These are phyloP conservation scores for Polyommatus iphigenia DNA, from an alignment of 2,888 invertebrate genomes.

Conservation along the genomic window DNA sequence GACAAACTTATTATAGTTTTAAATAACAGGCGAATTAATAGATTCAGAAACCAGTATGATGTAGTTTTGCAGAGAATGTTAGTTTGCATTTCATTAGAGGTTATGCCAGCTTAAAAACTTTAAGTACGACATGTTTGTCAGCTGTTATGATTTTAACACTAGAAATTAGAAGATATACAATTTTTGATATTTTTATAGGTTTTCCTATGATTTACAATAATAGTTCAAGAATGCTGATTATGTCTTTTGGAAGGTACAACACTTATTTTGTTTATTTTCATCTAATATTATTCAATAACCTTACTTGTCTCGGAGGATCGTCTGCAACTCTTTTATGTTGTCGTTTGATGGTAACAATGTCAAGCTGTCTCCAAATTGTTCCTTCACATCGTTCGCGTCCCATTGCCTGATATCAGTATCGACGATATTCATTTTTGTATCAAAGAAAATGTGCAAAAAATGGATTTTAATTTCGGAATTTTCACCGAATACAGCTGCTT, in stretches of 20 bases:
- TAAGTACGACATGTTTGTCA: too few species aligned
- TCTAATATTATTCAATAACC: conserved; percentile 43
- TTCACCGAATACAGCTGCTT: neutral
- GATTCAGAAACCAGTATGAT: too few species aligned
- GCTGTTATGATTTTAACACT: too few species aligned
- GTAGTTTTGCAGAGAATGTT: too few species aligned
- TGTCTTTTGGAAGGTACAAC: neutral
- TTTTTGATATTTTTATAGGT: neutral
- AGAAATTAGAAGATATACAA: neutral
- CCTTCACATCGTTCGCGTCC: conserved; percentile 67
- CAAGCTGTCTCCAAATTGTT: conserved; percentile 84
- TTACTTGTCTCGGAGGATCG: conserved; percentile 93
- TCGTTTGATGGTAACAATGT: conserved; percentile 87
- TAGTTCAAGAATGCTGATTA: neutral
- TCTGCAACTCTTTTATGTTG: conserved; percentile 91
- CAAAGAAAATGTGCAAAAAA: conserved; percentile 13
- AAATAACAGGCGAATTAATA: too few species aligned
- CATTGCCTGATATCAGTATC: conserved; percentile 69
- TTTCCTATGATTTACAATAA: neutral
- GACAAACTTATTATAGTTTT: neutral
- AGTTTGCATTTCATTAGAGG: too few species aligned
- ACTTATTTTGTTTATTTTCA: neutral
- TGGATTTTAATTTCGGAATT: neutral
- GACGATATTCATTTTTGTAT: conserved; percentile 62
- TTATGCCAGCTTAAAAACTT: too few species aligned